These are phyloP conservation scores for Augochlora pura DNA, from an alignment of 1,140 invertebrate genomes.

Conservation along the genomic window DNA sequence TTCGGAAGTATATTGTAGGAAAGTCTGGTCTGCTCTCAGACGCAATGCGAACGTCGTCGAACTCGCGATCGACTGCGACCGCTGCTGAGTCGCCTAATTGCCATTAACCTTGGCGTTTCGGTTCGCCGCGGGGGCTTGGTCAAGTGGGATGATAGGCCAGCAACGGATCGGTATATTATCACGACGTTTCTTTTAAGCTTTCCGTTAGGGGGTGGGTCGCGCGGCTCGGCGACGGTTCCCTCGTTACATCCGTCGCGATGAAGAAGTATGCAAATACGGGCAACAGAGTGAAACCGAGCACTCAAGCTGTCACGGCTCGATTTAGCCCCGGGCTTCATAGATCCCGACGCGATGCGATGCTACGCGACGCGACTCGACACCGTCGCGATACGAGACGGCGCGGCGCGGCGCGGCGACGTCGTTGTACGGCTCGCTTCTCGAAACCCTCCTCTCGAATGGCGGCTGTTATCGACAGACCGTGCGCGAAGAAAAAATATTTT, in stretches of 20 bases:
- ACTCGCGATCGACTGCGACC: no score
- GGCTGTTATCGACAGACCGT: constrained; percentile 61
- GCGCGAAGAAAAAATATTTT: constrained; percentile 57
- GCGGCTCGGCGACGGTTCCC: neutral
- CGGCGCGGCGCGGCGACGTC: no score
- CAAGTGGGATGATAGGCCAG: neutral
- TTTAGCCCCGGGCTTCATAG: constrained; percentile 44
- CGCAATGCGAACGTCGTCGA: no score
- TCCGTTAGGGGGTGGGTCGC: neutral
- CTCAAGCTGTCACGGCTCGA: constrained; percentile 54
- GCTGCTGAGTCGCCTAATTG: no score
- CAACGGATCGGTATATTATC: neutral
- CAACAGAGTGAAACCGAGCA: constrained; percentile 44
- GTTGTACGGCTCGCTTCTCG: constrained; percentile 15
- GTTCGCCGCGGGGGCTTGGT: neutral
- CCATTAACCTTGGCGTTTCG: no score
- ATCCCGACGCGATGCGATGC: constrained; percentile 36
- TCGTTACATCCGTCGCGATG: neutral
- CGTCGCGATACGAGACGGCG: neutral
- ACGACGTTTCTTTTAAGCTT: constrained; percentile 9
- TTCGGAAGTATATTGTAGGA: no score
- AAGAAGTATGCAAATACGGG: constrained; percentile 39
- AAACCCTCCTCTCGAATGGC: constrained; percentile 48
- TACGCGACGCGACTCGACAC: neutral
- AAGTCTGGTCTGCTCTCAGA: no score